Conservation (phyloP, 2,888 invertebrate genomes). For the Seira musarum region DNA sequence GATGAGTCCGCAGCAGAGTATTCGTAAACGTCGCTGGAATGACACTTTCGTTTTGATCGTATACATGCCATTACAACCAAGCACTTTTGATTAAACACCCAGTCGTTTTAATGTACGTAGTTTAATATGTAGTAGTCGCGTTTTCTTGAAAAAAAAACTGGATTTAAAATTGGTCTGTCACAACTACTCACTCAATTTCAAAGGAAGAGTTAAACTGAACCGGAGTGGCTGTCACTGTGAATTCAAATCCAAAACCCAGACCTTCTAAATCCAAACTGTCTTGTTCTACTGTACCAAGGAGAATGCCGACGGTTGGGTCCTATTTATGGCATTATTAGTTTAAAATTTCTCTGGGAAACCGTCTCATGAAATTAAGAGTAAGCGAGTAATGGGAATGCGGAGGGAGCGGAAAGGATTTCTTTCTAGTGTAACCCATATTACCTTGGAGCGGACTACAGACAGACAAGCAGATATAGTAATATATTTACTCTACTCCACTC, state of each 20-base stretch:
- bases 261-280: neutral
- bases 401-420: neutral
- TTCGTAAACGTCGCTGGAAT: slow-evolving; percentile 60
- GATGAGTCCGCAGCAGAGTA: too few species aligned
- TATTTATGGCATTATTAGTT: neutral
- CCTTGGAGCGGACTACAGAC: too few species aligned
- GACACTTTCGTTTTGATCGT: slow-evolving; percentile 57
- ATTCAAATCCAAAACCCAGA: neutral
- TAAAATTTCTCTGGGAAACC: slow-evolving; percentile 20
- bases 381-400: neutral
- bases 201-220: neutral
- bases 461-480: too few species aligned
- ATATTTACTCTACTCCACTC: too few species aligned
- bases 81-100: too few species aligned
- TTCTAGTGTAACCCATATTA: too few species aligned
- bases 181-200: neutral
- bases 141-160: slow-evolving; percentile 11
- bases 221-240: neutral
- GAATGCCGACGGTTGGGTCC: neutral
- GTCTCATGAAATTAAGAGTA: slow-evolving; percentile 16
- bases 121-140: too few species aligned
- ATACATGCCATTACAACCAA: slow-evolving; percentile 60
- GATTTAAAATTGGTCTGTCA: slow-evolving; percentile 13
- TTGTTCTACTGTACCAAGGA: neutral
- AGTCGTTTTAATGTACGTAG: too few species aligned